Conservation (phyloP, 2,113 vertebrate species). For the Anarhynchus alexandrinus region DNA sequence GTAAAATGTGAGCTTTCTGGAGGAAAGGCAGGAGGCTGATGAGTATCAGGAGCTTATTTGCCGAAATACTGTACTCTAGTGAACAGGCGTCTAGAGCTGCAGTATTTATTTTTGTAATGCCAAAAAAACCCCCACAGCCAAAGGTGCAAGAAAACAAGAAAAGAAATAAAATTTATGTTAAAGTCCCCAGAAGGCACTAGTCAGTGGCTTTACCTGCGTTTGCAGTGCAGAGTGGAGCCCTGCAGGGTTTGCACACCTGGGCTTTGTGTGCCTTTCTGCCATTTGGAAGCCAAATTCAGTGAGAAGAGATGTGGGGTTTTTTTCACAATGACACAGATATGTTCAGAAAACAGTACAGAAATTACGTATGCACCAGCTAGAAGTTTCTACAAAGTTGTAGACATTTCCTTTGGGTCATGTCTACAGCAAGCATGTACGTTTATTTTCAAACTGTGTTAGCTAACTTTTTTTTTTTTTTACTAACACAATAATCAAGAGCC, state of each 20-base stretch:
- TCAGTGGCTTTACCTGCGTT: background rate
- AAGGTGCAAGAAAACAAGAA: background rate
- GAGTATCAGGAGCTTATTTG: constrained; percentile 3
- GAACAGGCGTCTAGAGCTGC: background rate
- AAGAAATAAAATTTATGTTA: background rate
- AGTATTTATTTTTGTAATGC: constrained; percentile 1
- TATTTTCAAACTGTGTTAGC: background rate
- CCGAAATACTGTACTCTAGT: background rate
- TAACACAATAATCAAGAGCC: background rate
- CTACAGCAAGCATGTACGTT: background rate
- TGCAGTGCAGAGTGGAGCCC: background rate
- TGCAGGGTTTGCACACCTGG: background rate
- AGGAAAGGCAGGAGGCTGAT: background rate
- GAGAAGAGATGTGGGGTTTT: background rate
- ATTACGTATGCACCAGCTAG: background rate
- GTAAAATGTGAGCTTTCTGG: background rate
- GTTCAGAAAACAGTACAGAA: background rate
- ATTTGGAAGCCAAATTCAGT: background rate
- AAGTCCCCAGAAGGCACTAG: background rate
- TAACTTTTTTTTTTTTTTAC: background rate
- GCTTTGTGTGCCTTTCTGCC: background rate
- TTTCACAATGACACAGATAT: background rate
- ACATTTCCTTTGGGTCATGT: background rate
- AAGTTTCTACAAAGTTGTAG: background rate
- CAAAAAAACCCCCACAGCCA: background rate